Conservation (phyloP, 2,113 vertebrate genomes). For the Gavia stellata region DNA sequence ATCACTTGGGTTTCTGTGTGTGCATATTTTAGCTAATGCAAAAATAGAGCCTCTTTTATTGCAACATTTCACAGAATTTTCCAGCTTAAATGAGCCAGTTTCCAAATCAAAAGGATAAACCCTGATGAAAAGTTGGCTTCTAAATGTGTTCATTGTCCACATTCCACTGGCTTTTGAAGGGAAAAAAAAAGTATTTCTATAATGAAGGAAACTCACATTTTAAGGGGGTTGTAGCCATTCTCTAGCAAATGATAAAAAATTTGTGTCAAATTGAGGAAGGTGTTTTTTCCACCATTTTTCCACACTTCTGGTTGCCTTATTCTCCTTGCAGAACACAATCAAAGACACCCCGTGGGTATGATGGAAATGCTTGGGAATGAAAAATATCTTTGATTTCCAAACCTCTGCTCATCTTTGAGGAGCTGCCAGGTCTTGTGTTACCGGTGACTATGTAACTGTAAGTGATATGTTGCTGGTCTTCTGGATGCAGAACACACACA, state of each 20-base stretch:
- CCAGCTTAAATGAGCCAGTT: constrained; percentile 46
- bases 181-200: neutral
- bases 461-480: neutral
- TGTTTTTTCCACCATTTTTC: neutral
- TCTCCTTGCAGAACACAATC: neutral
- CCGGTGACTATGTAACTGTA: neutral
- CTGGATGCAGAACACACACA: neutral
- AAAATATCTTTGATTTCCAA: constrained; percentile 13
- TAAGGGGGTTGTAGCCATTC: neutral
- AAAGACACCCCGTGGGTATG: neutral
- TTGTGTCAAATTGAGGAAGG: neutral
- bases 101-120: constrained; percentile 50
- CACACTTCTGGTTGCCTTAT: neutral
- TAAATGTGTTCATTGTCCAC: constrained; percentile 25
- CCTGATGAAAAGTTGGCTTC: constrained; percentile 41
- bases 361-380: neutral
- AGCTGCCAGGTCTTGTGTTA: neutral
- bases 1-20: neutral
- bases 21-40: constrained; percentile 38
- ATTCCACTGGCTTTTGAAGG: constrained; percentile 11
- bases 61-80: constrained; percentile 47
- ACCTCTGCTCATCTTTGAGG: neutral
- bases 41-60: constrained; percentile 57
- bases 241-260: neutral
- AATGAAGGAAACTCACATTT: neutral